Evolutionary conservation across 2,888 invertebrate species (phyloP).

Genomic region (Campopleginae sp.): DNA sequence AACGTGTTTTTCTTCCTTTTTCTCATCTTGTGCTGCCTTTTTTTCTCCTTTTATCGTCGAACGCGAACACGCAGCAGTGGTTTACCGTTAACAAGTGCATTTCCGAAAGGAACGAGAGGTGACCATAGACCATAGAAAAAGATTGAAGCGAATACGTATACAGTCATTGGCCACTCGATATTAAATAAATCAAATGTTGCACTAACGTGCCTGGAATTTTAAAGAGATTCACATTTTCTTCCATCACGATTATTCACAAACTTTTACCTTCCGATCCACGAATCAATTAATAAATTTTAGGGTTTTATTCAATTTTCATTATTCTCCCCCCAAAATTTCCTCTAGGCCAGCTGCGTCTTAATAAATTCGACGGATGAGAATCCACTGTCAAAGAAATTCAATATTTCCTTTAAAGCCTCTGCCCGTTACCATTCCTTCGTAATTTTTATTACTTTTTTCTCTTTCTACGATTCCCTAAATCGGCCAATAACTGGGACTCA

Average conservation of each 20-base stretch:
- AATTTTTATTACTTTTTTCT: neutral
- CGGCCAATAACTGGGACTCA: constrained; percentile 32
- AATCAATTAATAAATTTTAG: neutral
- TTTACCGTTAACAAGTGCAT: constrained; percentile 61
- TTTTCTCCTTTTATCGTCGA: constrained; percentile 47
- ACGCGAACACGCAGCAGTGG: constrained; percentile 45
- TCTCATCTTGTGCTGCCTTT: constrained; percentile 11
- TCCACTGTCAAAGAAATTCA: neutral
- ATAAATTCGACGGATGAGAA: neutral
- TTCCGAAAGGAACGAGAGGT: constrained; percentile 32
- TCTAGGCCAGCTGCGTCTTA: neutral
- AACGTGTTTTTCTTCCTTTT: constrained; percentile 37
- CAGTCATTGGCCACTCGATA: constrained; percentile 28
- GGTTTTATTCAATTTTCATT: neutral
- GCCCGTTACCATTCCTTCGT: neutral
- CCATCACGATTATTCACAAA: neutral
- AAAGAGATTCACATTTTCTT: neutral
- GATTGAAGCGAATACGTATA: neutral
- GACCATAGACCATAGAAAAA: constrained; percentile 39
- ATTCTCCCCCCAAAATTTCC: neutral
- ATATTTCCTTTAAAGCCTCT: neutral
- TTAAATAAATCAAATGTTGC: neutral
- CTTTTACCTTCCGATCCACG: neutral
- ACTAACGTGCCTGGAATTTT: neutral
- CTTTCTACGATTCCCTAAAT: neutral